These are phyloP conservation scores for Panzeria rudis DNA, from an alignment of 2,888 invertebrate species.

Conservation along the genomic window DNA sequence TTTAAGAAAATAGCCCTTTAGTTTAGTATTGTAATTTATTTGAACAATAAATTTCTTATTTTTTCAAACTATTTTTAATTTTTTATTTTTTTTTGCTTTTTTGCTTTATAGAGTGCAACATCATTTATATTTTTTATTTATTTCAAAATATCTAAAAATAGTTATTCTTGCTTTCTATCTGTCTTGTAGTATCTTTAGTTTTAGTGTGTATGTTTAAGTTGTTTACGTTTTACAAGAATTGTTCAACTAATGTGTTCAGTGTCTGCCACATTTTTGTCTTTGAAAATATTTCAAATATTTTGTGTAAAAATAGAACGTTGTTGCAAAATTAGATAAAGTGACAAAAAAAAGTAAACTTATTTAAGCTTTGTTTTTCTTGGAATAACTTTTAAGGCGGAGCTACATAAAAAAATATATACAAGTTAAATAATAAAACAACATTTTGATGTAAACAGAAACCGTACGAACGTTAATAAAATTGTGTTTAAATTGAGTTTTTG, in stretches of 20 bases:
- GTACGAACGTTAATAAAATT: too few relatives aligned
- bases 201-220: neutral
- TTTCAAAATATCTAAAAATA: slow-evolving; percentile 25
- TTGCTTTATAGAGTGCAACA: slow-evolving; percentile 29
- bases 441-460: too few relatives aligned
- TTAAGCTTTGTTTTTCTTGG: neutral
- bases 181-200: neutral
- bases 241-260: slow-evolving; percentile 20
- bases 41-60: slow-evolving; percentile 12
- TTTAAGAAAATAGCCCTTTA: neutral
- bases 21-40: neutral
- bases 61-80: slow-evolving; percentile 8
- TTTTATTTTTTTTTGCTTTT: neutral
- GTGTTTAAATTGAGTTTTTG: too few relatives aligned
- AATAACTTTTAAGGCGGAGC: too few relatives aligned
- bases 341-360: slow-evolving; percentile 8
- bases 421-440: neutral
- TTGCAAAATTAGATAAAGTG: slow-evolving; percentile 1
- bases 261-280: slow-evolving; percentile 22
- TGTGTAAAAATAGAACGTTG: slow-evolving; percentile 58
- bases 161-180: neutral
- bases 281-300: slow-evolving; percentile 27
- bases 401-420: too few relatives aligned
- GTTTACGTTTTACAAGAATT: slow-evolving; percentile 30
- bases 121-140: slow-evolving; percentile 29